These are phyloP conservation scores for Dermolepida albohirtum DNA, from an alignment of 2,888 invertebrate genomes.

Conservation along the genomic window DNA sequence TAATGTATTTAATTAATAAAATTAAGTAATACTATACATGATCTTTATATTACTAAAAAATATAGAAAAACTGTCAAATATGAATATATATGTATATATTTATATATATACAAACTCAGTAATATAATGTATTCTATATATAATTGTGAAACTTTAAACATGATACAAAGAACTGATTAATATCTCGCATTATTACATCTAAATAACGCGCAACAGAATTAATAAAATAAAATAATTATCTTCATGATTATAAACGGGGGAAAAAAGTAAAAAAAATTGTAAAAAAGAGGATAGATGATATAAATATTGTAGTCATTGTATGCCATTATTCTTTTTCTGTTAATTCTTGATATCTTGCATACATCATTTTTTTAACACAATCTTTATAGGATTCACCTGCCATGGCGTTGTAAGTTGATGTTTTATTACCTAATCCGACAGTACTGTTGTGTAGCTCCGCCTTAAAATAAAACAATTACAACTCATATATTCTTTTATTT, in stretches of 20 bases:
- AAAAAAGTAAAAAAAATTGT: no score
- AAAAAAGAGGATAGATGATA: no score
- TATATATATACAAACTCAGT: no score
- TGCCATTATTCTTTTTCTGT: slow-evolving; percentile 69
- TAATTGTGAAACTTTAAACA: no score
- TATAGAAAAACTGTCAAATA: slow-evolving; percentile 10
- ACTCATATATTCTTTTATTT: no score
- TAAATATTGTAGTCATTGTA: no score
- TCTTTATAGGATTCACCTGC: slow-evolving; percentile 91
- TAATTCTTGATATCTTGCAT: slow-evolving; percentile 86
- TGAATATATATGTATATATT: slow-evolving; percentile 15
- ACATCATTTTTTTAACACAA: slow-evolving; percentile 90
- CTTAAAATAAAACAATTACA: slow-evolving; percentile 58
- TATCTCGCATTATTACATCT: no score
- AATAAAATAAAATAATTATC: no score
- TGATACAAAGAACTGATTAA: no score
- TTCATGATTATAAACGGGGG: no score
- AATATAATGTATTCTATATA: no score
- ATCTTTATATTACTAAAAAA: slow-evolving; percentile 16
- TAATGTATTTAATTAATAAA: slow-evolving; percentile 21
- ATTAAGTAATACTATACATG: slow-evolving; percentile 7
- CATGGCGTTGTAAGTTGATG: slow-evolving; percentile 80
- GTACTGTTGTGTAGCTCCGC: slow-evolving; percentile 70
- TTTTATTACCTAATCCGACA: slow-evolving; percentile 89
- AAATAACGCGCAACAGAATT: no score